Conservation (phyloP, 1,140 invertebrate species). For the Caenorhabditis tropicalis region DNA sequence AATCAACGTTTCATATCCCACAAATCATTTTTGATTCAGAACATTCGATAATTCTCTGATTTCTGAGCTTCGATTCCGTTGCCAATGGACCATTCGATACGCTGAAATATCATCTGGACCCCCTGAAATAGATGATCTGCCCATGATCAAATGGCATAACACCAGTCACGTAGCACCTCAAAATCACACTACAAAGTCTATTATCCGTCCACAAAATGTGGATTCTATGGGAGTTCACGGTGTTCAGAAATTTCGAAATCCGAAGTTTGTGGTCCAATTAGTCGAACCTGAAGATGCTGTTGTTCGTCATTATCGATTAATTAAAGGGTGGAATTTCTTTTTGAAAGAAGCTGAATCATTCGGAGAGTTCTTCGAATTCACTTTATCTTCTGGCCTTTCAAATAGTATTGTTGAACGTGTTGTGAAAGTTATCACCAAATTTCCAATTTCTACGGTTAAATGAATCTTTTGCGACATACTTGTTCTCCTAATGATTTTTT, state of each 20-base stretch:
- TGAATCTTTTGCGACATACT: background rate
- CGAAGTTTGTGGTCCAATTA: background rate
- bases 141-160: slow-evolving; percentile 23
- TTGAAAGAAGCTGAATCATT: slow-evolving; percentile 23
- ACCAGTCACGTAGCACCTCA: slow-evolving; percentile 14
- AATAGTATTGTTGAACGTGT: slow-evolving; percentile 11
- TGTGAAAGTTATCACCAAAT: background rate
- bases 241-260: background rate
- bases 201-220: background rate
- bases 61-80: slow-evolving; percentile 3
- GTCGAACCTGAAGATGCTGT: background rate
- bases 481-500: no score
- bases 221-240: slow-evolving; percentile 34
- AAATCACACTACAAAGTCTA: slow-evolving; percentile 23
- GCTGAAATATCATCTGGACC: background rate
- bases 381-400: background rate
- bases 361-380: background rate
- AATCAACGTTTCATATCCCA: background rate
- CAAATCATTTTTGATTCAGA: background rate
- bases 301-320: background rate
- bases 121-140: background rate
- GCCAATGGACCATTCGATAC: slow-evolving; percentile 17
- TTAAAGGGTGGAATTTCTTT: slow-evolving; percentile 22
- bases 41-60: background rate
- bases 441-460: background rate